A percentile compares a stretch with the other conserved stretches of the same genome.
phyloP scores from a whole-genome alignment of 2,113 vertebrate species.

The Eolophus roseicapilla region DNA sequence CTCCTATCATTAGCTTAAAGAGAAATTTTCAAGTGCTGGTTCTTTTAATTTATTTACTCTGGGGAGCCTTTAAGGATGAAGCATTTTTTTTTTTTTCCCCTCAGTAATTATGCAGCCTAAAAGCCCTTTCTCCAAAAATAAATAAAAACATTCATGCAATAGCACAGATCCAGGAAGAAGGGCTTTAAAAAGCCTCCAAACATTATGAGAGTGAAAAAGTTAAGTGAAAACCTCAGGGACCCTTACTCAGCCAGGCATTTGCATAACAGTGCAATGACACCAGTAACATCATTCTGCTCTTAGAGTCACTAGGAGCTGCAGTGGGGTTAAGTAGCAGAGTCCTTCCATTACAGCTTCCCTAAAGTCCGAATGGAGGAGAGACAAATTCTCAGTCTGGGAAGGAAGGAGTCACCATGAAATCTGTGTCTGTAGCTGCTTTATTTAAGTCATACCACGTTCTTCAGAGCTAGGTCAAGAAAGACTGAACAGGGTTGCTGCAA shows the following conservation, averaged over 20 bases:
- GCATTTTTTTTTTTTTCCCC: neutral
- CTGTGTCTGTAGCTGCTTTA: neutral
- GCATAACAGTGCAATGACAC: neutral
- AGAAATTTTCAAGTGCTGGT: slow-evolving; percentile 8
- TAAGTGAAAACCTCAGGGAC: neutral
- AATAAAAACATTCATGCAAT: slow-evolving; percentile 15
- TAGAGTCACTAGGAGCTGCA: neutral
- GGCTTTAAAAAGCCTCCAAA: neutral
- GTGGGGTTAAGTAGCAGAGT: neutral
- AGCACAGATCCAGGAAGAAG: slow-evolving; percentile 22
- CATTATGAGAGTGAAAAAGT: neutral
- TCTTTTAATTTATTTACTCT: slow-evolving; percentile 53
- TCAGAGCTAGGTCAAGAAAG: neutral
- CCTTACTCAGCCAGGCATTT: neutral
- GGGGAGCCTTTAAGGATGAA: slow-evolving; percentile 20
- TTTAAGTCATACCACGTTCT: neutral
- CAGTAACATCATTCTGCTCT: neutral
- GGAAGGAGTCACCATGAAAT: neutral
- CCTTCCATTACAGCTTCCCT: neutral
- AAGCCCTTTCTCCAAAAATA: slow-evolving; percentile 29
- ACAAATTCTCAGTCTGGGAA: neutral
- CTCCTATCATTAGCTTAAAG: neutral
- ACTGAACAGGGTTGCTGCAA: neutral
- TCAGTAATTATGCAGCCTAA: slow-evolving; percentile 18
- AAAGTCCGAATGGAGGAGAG: neutral